Percentiles rank a stretch among this genome's conserved stretches.
These are phyloP conservation scores for Monochamus alternatus DNA, from an alignment of 2,888 invertebrate species.

Conservation along the genomic window DNA sequence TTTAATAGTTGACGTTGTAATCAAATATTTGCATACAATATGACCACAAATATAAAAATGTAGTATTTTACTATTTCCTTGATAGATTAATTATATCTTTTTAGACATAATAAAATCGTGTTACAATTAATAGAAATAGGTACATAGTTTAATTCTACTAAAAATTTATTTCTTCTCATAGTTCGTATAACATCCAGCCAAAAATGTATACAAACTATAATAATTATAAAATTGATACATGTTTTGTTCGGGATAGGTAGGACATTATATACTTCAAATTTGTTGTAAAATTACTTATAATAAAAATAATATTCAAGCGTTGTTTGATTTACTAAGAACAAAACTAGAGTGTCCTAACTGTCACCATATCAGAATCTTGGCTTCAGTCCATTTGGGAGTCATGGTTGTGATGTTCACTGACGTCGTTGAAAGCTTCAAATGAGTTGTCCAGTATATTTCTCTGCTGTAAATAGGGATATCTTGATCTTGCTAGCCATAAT, in stretches of 20 bases:
- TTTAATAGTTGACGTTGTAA: too few relatives aligned
- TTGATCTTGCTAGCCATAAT: constrained; percentile 67
- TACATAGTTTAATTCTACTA: constrained; percentile 7
- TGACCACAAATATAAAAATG: background rate
- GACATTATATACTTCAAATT: background rate
- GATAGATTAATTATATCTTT: background rate
- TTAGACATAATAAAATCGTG: background rate
- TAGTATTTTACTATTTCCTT: background rate
- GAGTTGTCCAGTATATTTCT: constrained; percentile 46
- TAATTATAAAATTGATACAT: background rate
- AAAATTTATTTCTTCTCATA: constrained; percentile 13
- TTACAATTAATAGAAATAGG: background rate
- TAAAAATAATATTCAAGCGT: background rate
- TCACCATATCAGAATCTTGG: background rate
- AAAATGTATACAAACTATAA: constrained; percentile 11
- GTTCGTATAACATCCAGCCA: constrained; percentile 30
- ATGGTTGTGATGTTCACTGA: constrained; percentile 15
- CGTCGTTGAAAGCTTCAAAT: constrained; percentile 10
- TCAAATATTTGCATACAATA: too few relatives aligned
- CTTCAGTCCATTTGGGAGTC: constrained; percentile 27
- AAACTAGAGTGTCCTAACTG: background rate
- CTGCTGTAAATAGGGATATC: constrained; percentile 61
- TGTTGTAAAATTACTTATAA: background rate
- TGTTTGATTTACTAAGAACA: background rate
- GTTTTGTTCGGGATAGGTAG: background rate